Evolutionary conservation across 2,888 invertebrate genomes (phyloP).

Genomic region (Thecophora atra): DNA sequence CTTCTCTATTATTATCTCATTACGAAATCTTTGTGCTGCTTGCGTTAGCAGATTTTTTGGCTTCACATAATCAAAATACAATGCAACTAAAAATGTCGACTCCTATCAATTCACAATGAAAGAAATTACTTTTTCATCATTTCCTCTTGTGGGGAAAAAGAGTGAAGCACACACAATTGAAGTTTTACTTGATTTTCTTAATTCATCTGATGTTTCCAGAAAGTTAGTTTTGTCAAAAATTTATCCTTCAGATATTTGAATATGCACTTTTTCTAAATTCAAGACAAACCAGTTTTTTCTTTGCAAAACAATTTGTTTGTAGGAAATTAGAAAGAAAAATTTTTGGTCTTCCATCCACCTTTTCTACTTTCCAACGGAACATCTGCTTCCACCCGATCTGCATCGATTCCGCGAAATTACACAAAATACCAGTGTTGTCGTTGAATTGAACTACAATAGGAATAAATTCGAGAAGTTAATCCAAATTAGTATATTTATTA

Average conservation of each 20-base stretch:
- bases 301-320: neutral
- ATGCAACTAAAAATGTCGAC: neutral
- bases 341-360: neutral
- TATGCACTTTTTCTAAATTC: too few relatives aligned
- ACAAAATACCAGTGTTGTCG: too few relatives aligned
- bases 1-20: neutral
- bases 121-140: neutral
- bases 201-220: neutral
- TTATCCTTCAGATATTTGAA: too few relatives aligned
- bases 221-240: too few relatives aligned
- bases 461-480: too few relatives aligned
- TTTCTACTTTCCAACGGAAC: too few relatives aligned
- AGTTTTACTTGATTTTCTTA: neutral
- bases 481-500: too few relatives aligned
- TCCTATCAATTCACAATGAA: constrained; percentile 5
- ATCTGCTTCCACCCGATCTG: too few relatives aligned
- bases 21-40: neutral
- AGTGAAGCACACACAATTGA: neutral
- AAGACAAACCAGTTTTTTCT: neutral
- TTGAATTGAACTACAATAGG: too few relatives aligned
- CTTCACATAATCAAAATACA: neutral
- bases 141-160: neutral
- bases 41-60: constrained; percentile 13
- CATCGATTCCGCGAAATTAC: too few relatives aligned
- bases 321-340: neutral